Evolutionary conservation across 2,888 invertebrate species (phyloP), one percentile per base, ranked within the genome.

Genomic region (Hyalella azteca): DNA sequence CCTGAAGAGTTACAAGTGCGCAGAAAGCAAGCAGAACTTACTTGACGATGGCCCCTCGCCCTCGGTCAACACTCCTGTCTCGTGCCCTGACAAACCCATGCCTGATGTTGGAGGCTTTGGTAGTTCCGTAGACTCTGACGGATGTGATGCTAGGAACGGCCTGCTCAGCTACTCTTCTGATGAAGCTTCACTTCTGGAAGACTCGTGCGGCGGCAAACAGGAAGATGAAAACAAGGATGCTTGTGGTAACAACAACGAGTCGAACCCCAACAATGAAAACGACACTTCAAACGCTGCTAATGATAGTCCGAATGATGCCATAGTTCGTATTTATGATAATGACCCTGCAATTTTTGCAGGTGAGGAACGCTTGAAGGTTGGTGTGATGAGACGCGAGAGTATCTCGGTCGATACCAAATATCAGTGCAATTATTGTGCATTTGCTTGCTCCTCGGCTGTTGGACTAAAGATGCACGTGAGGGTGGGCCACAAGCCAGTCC

Each of bases 261-360:
- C 36, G 19, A 19, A 32, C 36, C 36, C 39, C 19, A 66, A 66
- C 36, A 66, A 66, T 19, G 66, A 66, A 29, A 66, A 66, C 2
- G 66, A 66, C 66, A n/a, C 39, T 15, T 36, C 66, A 13, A 66
- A 66, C 66, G 19, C 36, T 29, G 36, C 32, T 36, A 59, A 29
- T 59, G 66, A 66, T 13, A 29, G 29, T 59, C 2, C 32, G 13
- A 59, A 59, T 59, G 59, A 59, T 29, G 66, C 66, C 13, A 29
- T 66, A 36, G 66, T 66, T 36, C 36, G 66, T 22, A 66, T 83
- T 1, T 83, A 78, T 36, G 83, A 83, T 66, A 83, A 81, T 13
- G 83, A 83, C 50, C 83, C 83, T 5, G 80, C 81, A 13, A 80
- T 83, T 41, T 83, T 83, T 73, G 80, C 83, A n/a, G 81, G 81